These are phyloP conservation scores for Yoshiicerus persimilis DNA, from an alignment of 1,140 invertebrate genomes.

Conservation along the genomic window DNA sequence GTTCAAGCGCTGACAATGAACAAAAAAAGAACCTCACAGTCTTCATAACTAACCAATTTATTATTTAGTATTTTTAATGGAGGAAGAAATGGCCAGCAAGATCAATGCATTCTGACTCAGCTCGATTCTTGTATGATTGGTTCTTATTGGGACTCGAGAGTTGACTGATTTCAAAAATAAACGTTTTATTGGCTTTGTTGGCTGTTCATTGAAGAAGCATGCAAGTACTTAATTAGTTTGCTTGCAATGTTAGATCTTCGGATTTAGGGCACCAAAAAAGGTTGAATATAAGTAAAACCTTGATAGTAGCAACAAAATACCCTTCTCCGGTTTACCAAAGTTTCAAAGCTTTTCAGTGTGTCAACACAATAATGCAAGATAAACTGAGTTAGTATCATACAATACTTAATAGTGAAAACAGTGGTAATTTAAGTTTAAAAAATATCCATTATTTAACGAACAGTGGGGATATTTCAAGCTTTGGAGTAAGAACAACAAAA, in stretches of 20 bases:
- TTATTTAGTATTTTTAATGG: neutral
- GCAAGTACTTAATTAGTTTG: neutral
- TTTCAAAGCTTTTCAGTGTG: neutral
- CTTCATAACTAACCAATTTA: neutral
- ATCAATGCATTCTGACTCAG: neutral
- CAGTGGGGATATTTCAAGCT: neutral
- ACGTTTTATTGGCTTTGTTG: neutral
- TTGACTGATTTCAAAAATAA: neutral
- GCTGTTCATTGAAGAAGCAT: neutral
- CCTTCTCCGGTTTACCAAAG: neutral
- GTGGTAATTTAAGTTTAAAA: constrained; percentile 12
- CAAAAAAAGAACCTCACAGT: neutral
- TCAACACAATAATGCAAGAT: neutral
- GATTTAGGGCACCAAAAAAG: neutral
- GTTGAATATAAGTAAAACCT: neutral
- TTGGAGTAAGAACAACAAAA: neutral
- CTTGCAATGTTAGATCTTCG: neutral
- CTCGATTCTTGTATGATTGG: neutral
- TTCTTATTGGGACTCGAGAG: neutral
- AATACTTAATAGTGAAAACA: neutral
- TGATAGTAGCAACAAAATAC: constrained; percentile 3
- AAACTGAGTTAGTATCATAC: neutral
- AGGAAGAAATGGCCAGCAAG: neutral
- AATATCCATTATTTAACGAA: neutral
- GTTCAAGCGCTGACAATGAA: neutral